Percentiles rank a stretch among this genome's conserved stretches.
Conservation (phyloP, 2,888 invertebrate genomes). For the Phorcus lineatus region DNA sequence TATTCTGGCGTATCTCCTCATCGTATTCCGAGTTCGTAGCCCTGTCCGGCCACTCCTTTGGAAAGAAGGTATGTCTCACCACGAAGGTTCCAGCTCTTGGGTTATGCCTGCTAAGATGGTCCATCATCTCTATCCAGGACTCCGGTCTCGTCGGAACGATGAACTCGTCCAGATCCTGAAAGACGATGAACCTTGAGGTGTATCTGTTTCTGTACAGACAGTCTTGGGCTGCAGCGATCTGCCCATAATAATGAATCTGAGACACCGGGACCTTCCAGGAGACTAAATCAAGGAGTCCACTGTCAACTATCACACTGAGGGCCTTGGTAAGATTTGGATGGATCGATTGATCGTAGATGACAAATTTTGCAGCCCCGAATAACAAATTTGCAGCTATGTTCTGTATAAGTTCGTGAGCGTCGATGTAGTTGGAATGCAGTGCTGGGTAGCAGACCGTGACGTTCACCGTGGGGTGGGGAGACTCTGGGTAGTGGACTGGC, state of each 20-base stretch:
- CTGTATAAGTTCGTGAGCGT: neutral
- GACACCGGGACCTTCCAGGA: neutral
- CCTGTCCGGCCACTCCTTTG: neutral
- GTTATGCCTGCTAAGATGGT: neutral
- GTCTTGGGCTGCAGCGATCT: conserved; percentile 5
- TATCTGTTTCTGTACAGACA: conserved; percentile 5
- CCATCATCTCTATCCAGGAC: neutral
- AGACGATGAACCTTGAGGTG: neutral
- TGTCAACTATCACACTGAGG: neutral
- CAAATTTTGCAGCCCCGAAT: neutral
- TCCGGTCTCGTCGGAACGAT: neutral
- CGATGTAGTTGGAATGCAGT: conserved; percentile 6
- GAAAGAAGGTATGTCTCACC: neutral
- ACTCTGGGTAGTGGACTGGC: neutral
- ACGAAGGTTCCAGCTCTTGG: neutral
- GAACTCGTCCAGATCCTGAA: conserved; percentile 3
- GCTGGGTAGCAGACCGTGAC: conserved; percentile 1
- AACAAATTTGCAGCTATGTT: neutral
- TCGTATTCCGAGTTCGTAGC: neutral
- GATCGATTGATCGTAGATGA: neutral
- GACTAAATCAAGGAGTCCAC: neutral
- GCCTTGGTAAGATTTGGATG: neutral
- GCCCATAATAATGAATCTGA: conserved; percentile 1
- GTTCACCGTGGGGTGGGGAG: neutral
- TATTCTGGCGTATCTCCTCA: neutral